phyloP scores from a whole-genome alignment of 2,113 vertebrate species.

The Hippocampus zosterae region DNA sequence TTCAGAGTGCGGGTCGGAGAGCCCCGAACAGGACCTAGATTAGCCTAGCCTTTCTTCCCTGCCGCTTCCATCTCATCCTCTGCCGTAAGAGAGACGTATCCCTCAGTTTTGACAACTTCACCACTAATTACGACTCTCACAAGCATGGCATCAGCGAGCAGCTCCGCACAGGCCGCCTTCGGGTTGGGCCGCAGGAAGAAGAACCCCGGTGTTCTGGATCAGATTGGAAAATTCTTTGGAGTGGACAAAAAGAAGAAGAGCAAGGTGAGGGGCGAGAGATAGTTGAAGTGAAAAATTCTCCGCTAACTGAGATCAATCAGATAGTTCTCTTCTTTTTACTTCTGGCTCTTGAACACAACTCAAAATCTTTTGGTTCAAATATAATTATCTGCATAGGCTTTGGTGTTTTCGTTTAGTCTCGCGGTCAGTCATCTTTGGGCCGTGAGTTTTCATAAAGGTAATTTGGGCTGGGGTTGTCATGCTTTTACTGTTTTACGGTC shows the following conservation, averaged over 20 bases:
- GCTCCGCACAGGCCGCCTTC: conserved; percentile 84
- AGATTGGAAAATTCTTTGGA: conserved; percentile 95
- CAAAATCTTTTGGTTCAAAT: neutral
- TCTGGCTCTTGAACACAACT: neutral
- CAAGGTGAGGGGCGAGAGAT: conserved; percentile 87
- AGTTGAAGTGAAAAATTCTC: conserved; percentile 19
- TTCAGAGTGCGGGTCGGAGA: conserved; percentile 80
- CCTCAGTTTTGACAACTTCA: conserved; percentile 54
- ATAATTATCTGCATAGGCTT: neutral
- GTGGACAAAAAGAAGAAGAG: conserved; percentile 92
- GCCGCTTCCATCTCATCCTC: conserved; percentile 37
- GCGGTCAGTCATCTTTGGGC: neutral
- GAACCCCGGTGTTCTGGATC: conserved; percentile 89
- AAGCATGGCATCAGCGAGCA: conserved; percentile 89
- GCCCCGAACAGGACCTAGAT: conserved; percentile 81
- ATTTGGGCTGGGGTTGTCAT: conserved; percentile 44
- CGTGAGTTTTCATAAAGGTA: conserved; percentile 24
- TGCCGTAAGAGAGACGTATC: conserved; percentile 31
- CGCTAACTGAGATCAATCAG: conserved; percentile 26
- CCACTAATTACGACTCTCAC: conserved; percentile 54
- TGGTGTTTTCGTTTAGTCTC: neutral
- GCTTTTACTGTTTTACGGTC: conserved; percentile 19
- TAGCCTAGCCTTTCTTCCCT: conserved; percentile 56
- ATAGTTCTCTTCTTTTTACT: conserved; percentile 26
- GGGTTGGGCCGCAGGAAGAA: conserved; percentile 82